Conservation (phyloP, 2,888 invertebrate species). For the Oxycera nigricornis region DNA sequence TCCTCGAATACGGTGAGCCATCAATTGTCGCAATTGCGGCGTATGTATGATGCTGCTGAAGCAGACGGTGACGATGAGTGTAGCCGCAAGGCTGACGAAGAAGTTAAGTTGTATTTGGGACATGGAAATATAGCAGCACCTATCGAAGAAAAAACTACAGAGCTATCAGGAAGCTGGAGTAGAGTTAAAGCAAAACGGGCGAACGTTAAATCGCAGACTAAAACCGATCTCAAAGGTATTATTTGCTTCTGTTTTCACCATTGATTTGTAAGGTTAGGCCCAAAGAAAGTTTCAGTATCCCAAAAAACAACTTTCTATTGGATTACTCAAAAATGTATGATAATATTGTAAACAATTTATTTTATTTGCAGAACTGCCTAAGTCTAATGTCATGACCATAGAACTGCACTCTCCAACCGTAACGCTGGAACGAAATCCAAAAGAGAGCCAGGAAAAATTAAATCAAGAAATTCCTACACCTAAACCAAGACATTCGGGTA, state of each 20-base stretch:
- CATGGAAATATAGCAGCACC: slow-evolving; percentile 43
- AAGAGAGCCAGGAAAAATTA: slow-evolving; percentile 41
- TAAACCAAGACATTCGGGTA: slow-evolving; percentile 52
- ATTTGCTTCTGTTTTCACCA: not conserved
- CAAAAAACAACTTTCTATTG: slow-evolving; percentile 33
- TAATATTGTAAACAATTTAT: not conserved
- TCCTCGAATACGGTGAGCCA: slow-evolving; percentile 58
- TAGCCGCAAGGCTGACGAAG: slow-evolving; percentile 66
- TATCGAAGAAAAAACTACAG: slow-evolving; percentile 54
- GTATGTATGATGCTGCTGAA: slow-evolving; percentile 58
- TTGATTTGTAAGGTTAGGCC: not conserved
- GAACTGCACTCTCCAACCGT: slow-evolving; percentile 52
- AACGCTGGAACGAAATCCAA: slow-evolving; percentile 29
- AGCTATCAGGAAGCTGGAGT: slow-evolving; percentile 67
- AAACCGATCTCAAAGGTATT: slow-evolving; percentile 32
- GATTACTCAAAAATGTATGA: not conserved
- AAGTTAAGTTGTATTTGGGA: slow-evolving; percentile 67
- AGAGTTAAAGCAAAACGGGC: slow-evolving; percentile 63
- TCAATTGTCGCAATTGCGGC: slow-evolving; percentile 57
- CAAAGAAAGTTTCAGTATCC: slow-evolving; percentile 25
- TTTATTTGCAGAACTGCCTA: slow-evolving; percentile 55
- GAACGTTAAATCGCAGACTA: slow-evolving; percentile 15
- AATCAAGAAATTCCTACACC: slow-evolving; percentile 55
- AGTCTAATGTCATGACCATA: slow-evolving; percentile 61
- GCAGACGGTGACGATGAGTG: slow-evolving; percentile 64